Base-by-base conservation (phyloP, 2,797 vertebrate species). In the Acanthurus leucopareius region DNA sequence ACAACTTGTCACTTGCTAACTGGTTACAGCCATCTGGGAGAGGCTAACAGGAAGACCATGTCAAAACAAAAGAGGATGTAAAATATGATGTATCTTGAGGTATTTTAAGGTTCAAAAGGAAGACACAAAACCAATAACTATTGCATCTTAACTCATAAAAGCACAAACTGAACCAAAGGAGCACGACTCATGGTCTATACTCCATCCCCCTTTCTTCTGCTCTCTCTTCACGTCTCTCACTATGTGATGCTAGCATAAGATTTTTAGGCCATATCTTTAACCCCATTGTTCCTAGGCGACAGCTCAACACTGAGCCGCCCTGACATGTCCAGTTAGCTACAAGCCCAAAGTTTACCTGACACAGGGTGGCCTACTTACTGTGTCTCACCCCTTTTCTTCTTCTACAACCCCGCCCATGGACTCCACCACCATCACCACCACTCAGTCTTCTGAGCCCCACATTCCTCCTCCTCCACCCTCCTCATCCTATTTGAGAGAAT, bases 261-360 rank as follows among this genome's bases (percentile, higher is more conserved):
- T 83, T 89, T 89, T 84, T 53, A 76, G 85, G 79, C 72, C 75
- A 69, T 71, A 78, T 91, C 85, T 93, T 90, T 82, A 90, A 89
- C 79, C 84, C 88, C 84, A 81, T 89, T 91, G 86, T 92, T 90
- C 69, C 25, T 53, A 11, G 57, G 5, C 85, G 92, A 93, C 88
- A 89, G 42, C 19, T 71, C 91, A 93, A 95, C 94, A 83, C 89
- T 95, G 93, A 96, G 91, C 88, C 54, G 73, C 91, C 86, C 94
- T 96, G 97, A 97, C 97, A 96, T 83, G 48, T 91, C 92, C 91
- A 66, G 94, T 97, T 96, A 95, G 95, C 94, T 91, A 93, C 91
- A 92, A 94, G 90, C 94, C 91, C 87, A 92, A 90, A 94, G 91
- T 96, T 97, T 94, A 97, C 96, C 96, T 97, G 96, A 96, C 94